Base-by-base conservation (phyloP, 2,888 invertebrate species). In the Zygogramma bicolorata region DNA sequence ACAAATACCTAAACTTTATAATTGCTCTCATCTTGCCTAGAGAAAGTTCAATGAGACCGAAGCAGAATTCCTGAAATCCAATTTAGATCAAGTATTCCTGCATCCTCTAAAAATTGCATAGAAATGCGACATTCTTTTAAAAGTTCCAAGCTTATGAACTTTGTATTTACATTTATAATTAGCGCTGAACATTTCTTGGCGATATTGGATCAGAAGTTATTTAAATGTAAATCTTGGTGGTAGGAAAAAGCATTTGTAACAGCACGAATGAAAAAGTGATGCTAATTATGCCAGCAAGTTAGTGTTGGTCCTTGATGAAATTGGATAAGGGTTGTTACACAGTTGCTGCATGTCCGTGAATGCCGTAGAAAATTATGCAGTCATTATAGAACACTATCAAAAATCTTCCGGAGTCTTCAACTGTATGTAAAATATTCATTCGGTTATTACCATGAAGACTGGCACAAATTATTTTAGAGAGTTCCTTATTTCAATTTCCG, bases 231-330 rank as follows among this genome's bases (percentile, higher is more conserved):
- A 53, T 53, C 53, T 22, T 25, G 27, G 15, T 53, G 53, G 53
- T n/a, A 25, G 53, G 27, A 7, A 53, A 53, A 53, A 69, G 63
- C 75, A 72, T 76, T 76, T 75, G 71, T 76, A 71, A 53, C 61
- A 49, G 60, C 65, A 38, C 49, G 65, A 70, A 65, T 70, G 59
- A 60, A 60, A 60, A 65, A 65, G 60, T 70, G 34, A 70, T 70
- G 70, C 60, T 70, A 65, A 70, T 65, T 65, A 49, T 60, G 13
- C 31, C 3, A 6, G 22, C 13, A 10, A 53, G 53, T 53, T 13
- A 25, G 53, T 46, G 46, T 8, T 46, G 20, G 3, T 46, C 20
- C 20, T 46, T 46, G 46, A 46, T 22, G 10, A 10, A 46, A 46
- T 20, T 46, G 20, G 20, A 46, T 46, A 10, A 20, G 20, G 8